These are phyloP conservation scores for human (Homo sapiens) DNA, from an alignment of 2,113 vertebrate genomes.

Conservation along the genomic window GRCh38 chr7:20160001-20160500, in stretches of 20 bases:
- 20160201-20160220: slow-evolving; percentile 74
- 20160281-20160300: slow-evolving; percentile 16
- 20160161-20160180: slow-evolving; percentile 91
- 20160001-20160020: slow-evolving; percentile 93
- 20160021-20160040: slow-evolving; percentile 85
- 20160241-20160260: slow-evolving; percentile 54
- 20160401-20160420: neutral
- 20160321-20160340: neutral
- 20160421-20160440: neutral
- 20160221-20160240: slow-evolving; percentile 69
- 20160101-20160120: slow-evolving; percentile 86
- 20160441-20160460: neutral
- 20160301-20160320: neutral
- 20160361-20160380: neutral
- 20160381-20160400: neutral
- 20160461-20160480: neutral
- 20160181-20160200: slow-evolving; percentile 33
- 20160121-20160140: slow-evolving; percentile 96
- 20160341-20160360: neutral
- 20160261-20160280: slow-evolving; percentile 57
- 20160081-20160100: slow-evolving; percentile 77
- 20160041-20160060: slow-evolving; percentile 81
- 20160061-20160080: slow-evolving; percentile 85
- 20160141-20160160: slow-evolving; percentile 92
- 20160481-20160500: neutral